Evolutionary conservation across 2,888 invertebrate genomes (phyloP).

Genomic region (Mesorhabditis sp.): DNA sequence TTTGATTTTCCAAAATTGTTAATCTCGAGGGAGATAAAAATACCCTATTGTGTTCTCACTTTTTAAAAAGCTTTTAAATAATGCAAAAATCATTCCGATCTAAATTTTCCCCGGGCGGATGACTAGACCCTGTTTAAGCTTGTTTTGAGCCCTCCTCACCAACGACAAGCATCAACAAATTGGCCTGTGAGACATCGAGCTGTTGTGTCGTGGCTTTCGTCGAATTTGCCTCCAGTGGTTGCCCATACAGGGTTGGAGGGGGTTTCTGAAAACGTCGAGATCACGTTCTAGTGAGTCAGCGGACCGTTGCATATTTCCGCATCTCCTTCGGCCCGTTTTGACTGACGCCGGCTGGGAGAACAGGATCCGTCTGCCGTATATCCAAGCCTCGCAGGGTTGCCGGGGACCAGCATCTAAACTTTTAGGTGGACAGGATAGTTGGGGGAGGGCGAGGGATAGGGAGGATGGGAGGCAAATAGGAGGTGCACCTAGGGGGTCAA

Average conservation of each 20-base stretch:
- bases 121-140: no score
- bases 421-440: background rate
- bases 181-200: background rate
- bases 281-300: background rate
- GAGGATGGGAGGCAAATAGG: background rate
- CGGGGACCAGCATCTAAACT: constrained; percentile 38
- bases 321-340: constrained; percentile 3
- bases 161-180: background rate
- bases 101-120: no score
- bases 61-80: no score
- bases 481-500: no score
- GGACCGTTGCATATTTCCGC: constrained; percentile 13
- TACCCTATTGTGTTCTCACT: no score
- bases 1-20: no score
- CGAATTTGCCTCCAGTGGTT: background rate
- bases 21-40: no score
- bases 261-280: background rate
- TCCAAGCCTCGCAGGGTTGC: constrained; percentile 29
- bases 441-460: constrained; percentile 7
- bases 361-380: constrained; percentile 32
- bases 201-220: background rate
- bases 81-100: no score
- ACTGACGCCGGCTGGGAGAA: background rate
- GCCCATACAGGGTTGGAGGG: background rate
- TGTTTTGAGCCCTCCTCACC: background rate